Evolutionary conservation across 2,888 invertebrate genomes (phyloP), one percentile per base, ranked within the genome.

Genomic region (Amblyjoppa proteus): DNA sequence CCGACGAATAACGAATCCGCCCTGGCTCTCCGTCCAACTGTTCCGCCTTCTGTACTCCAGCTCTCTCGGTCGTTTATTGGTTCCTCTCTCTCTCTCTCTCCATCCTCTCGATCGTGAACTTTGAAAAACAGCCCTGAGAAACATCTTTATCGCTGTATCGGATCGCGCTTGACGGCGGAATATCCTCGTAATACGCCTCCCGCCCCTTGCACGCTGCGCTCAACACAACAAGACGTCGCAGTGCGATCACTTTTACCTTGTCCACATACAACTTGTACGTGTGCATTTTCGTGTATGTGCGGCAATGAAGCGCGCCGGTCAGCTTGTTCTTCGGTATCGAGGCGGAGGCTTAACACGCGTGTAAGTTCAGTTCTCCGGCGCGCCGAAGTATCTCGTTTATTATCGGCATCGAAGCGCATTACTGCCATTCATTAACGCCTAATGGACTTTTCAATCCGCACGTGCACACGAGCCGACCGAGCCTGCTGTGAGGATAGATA

Each of bases 391-490:
- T 80, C 86, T 84, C 84, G 83, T 87, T 84, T 83, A 71, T 86
- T 81, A 76, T 71, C 81, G 71, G 86, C 74, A 83, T 74, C 86
- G 74, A 61, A 85, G 81, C 87, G 78, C 83, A 86, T 88, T 84
- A 82, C 81, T 78, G 70, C 70, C 84, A 85, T 87, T 88, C 84
- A 88, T 88, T 88, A 83, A 88, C 76, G 74, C 78, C 75, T 87
- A 87, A 88, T 88, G 87, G 86, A 87, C 86, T 88, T 87, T 88
- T 85, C 86, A 87, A 87, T 85, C 82, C 82, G 81, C 84, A 70
- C 82, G 69, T 81, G 77, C 76, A 71, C 20, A 76, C 82, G 58
- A 70, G 64, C 70, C 71, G 70, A 58, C 61, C 56, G 38, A 56
- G 73, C 58, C 45, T 74, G 74, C 76, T 49, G 25, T 16, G 1